Conservation (phyloP, 2,888 invertebrate genomes). For the Trilocha varians region DNA sequence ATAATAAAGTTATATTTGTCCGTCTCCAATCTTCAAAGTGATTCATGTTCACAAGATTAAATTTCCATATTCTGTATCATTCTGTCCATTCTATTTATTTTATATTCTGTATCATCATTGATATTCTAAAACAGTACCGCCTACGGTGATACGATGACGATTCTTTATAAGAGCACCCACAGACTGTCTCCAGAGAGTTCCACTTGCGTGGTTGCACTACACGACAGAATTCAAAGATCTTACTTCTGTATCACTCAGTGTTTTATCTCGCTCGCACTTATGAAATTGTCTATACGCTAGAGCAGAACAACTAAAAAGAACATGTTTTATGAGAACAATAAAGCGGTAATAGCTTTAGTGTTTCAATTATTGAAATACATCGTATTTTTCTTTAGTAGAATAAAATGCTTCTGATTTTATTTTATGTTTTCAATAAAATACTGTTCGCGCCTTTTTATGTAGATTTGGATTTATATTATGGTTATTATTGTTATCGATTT, state of each 20-base stretch:
- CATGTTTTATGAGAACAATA: slow-evolving; percentile 34
- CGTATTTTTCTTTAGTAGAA: slow-evolving; percentile 2
- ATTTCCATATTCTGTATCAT: neutral
- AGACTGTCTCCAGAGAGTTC: slow-evolving; percentile 20
- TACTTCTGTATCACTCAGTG: slow-evolving; percentile 1
- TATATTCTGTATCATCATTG: neutral
- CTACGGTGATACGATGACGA: slow-evolving; percentile 23
- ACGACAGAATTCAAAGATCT: slow-evolving; percentile 15
- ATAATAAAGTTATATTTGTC: too few species aligned
- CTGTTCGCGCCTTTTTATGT: slow-evolving; percentile 1
- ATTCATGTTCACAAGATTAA: neutral
- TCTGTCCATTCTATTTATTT: neutral
- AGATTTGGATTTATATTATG: neutral
- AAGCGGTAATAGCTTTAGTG: slow-evolving; percentile 31
- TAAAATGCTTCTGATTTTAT: slow-evolving; percentile 1
- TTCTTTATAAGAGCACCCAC: slow-evolving; percentile 37
- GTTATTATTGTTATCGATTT: neutral
- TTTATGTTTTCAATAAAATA: slow-evolving; percentile 2
- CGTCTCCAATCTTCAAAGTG: too few species aligned
- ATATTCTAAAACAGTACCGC: slow-evolving; percentile 20
- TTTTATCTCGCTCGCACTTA: neutral
- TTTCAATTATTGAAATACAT: slow-evolving; percentile 28
- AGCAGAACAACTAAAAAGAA: slow-evolving; percentile 9
- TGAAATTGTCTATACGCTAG: neutral
- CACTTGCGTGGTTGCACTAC: slow-evolving; percentile 22